Conservation (phyloP, 2,113 vertebrate genomes). For the Pelvicachromis taeniatus region DNA sequence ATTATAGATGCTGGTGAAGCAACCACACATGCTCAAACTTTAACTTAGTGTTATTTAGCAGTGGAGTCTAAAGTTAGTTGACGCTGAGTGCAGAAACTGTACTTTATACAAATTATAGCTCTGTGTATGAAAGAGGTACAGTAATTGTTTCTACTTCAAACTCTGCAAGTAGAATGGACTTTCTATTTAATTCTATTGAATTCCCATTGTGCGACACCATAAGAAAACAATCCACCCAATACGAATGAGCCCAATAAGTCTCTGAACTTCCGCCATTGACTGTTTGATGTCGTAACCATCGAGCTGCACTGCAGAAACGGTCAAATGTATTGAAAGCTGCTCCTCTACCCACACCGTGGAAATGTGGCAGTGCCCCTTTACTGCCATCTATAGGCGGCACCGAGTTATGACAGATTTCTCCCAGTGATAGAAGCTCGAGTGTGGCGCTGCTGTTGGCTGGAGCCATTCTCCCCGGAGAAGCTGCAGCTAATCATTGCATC, state of each 20-base stretch:
- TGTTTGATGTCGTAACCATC: background rate
- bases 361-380: slow-evolving; percentile 25
- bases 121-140: background rate
- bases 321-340: background rate
- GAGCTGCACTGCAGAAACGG: background rate
- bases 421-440: background rate
- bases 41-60: background rate
- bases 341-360: background rate
- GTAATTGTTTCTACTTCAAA: background rate
- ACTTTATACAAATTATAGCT: background rate
- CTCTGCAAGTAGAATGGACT: background rate
- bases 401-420: background rate
- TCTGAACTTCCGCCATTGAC: background rate
- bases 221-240: background rate
- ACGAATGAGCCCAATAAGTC: background rate
- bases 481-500: slow-evolving; percentile 48
- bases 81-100: background rate
- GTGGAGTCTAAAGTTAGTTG: background rate
- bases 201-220: background rate
- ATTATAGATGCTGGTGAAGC: background rate
- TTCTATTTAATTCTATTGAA: background rate
- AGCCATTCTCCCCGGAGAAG: background rate
- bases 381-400: slow-evolving; percentile 47
- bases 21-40: background rate
- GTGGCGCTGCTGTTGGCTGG: background rate